A percentile compares a stretch with the other conserved stretches of the same genome.
Conservation (phyloP, 2,888 invertebrate species). For the Priocnemis perturbator region DNA sequence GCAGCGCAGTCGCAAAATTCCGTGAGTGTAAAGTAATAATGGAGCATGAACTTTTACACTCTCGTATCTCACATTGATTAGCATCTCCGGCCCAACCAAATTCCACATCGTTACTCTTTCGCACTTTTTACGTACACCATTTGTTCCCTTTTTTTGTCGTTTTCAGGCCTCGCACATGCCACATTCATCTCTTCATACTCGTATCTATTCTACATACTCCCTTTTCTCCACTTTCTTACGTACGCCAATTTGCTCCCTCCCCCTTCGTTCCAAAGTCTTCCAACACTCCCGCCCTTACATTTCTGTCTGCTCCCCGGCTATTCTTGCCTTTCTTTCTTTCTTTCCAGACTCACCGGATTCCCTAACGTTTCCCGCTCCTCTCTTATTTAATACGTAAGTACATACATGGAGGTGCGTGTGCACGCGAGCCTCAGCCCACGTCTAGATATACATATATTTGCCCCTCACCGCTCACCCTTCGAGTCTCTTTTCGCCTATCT, state of each 20-base stretch:
- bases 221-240: neutral
- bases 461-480: neutral
- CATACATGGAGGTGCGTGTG: too few species aligned
- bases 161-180: slow-evolving; percentile 5
- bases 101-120: slow-evolving; percentile 8
- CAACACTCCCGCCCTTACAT: neutral
- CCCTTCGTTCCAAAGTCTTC: neutral
- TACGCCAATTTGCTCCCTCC: too few species aligned
- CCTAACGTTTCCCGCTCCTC: too few species aligned
- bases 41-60: slow-evolving; percentile 46
- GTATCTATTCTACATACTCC: neutral
- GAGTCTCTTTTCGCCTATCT: slow-evolving; percentile 6
- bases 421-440: too few species aligned
- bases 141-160: slow-evolving; percentile 12
- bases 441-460: neutral
- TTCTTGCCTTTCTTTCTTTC: too few species aligned
- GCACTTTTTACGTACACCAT: neutral
- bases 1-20: slow-evolving; percentile 33
- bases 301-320: slow-evolving; percentile 1
- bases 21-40: slow-evolving; percentile 52
- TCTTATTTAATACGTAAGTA: too few species aligned
- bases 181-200: neutral
- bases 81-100: slow-evolving; percentile 15
- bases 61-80: slow-evolving; percentile 38
- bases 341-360: too few species aligned